A percentile compares a stretch with the other conserved stretches of the same genome.
phyloP scores from a whole-genome alignment of 2,797 vertebrate genomes.

The Enteromius argenteus region DNA sequence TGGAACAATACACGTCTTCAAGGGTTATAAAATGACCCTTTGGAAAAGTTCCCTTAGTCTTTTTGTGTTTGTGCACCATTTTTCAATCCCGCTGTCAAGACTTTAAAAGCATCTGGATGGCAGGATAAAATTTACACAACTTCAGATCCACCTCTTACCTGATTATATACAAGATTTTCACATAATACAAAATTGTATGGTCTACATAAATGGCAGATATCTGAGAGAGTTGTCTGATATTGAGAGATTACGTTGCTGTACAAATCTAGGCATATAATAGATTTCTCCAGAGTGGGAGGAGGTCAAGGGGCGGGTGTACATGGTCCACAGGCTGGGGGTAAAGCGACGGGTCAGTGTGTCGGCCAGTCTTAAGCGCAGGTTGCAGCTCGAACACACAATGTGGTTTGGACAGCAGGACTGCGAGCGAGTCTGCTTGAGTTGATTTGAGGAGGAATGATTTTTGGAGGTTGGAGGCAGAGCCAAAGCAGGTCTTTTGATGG shows the following conservation, averaged over 20 bases:
- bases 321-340: slow-evolving; percentile 62
- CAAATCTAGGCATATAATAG: slow-evolving; percentile 58
- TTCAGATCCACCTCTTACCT: background rate
- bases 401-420: slow-evolving; percentile 62
- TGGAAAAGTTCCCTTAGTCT: slow-evolving; percentile 12
- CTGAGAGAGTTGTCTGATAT: slow-evolving; percentile 56
- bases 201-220: slow-evolving; percentile 59
- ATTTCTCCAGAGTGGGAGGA: background rate
- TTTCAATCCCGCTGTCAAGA: background rate
- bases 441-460: background rate
- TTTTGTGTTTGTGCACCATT: slow-evolving; percentile 1
- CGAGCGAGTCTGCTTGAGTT: background rate
- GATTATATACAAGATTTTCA: background rate
- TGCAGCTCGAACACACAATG: slow-evolving; percentile 62
- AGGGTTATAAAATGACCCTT: slow-evolving; percentile 49
- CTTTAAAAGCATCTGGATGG: background rate
- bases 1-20: slow-evolving; percentile 46
- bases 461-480: background rate
- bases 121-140: background rate
- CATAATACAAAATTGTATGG: too few relatives aligned
- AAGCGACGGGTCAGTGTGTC: slow-evolving; percentile 50
- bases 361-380: slow-evolving; percentile 57
- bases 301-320: slow-evolving; percentile 47
- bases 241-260: slow-evolving; percentile 45
- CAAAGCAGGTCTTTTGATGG: background rate